Conservation (phyloP, 2,113 vertebrate genomes). For the Mormyrus lacerda region DNA sequence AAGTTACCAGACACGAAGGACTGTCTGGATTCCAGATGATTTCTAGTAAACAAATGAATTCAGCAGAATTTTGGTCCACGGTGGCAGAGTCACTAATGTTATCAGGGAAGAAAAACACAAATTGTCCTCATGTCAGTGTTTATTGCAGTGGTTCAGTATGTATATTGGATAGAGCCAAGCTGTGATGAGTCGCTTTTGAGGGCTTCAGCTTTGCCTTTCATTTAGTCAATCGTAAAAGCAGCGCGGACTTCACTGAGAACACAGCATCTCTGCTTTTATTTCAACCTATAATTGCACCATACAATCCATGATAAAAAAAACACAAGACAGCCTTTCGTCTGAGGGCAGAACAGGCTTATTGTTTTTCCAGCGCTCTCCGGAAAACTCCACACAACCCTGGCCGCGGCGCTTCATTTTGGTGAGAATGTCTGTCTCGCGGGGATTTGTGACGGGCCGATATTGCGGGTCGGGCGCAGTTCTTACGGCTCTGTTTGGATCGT, state of each 20-base stretch:
- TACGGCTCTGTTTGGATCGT: not conserved
- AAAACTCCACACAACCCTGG: not conserved
- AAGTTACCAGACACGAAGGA: not conserved
- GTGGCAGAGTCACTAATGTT: not conserved
- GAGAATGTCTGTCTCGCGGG: not conserved
- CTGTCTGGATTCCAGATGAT: not conserved
- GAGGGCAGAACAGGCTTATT: not conserved
- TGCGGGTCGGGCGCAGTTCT: not conserved
- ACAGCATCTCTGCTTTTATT: not conserved
- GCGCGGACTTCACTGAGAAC: not conserved
- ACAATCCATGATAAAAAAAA: not conserved
- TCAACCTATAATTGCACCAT: not conserved
- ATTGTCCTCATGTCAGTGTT: not conserved
- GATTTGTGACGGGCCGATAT: not conserved
- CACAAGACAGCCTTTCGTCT: not conserved
- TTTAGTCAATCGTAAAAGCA: not conserved
- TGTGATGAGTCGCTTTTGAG: not conserved
- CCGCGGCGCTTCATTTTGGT: not conserved
- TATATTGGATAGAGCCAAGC: not conserved
- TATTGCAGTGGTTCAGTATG: not conserved
- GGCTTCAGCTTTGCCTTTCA: not conserved
- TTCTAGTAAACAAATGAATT: not conserved
- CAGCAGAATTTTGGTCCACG: not conserved
- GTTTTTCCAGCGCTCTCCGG: not conserved
- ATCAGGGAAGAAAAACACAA: not conserved